Evolutionary conservation across 2,888 invertebrate genomes (phyloP).

Genomic region (Athalia circularis): DNA sequence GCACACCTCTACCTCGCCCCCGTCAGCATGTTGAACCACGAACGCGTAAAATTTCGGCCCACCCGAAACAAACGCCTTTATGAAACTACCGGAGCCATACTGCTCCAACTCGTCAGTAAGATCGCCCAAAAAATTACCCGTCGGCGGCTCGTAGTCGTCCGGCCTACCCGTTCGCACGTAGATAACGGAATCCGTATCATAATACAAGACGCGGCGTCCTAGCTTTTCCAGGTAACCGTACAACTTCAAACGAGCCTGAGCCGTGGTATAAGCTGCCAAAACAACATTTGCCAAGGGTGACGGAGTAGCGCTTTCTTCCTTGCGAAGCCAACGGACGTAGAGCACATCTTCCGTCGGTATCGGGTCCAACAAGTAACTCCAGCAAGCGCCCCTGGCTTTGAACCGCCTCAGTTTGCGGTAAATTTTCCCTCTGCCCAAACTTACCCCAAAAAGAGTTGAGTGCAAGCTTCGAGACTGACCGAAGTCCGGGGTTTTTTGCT

Average conservation of each 20-base stretch:
- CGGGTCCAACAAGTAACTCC: constrained; percentile 49
- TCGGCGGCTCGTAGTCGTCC: constrained; percentile 52
- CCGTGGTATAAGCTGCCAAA: no score
- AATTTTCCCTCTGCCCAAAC: constrained; percentile 48
- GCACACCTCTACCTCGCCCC: constrained; percentile 43
- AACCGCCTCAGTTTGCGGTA: constrained; percentile 34
- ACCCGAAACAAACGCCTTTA: constrained; percentile 63
- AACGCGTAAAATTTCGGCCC: constrained; percentile 68
- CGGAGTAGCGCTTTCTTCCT: no score
- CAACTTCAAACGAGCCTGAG: constrained; percentile 65
- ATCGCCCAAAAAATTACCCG: constrained; percentile 61
- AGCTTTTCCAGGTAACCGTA: constrained; percentile 63
- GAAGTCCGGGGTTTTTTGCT: constrained; percentile 50
- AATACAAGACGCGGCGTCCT: constrained; percentile 62
- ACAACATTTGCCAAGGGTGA: no score
- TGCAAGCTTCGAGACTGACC: constrained; percentile 53
- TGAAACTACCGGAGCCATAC: constrained; percentile 59
- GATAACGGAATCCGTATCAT: constrained; percentile 68
- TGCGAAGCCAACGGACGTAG: constrained; percentile 43
- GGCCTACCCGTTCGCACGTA: constrained; percentile 49
- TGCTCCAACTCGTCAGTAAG: constrained; percentile 47
- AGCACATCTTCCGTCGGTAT: constrained; percentile 52
- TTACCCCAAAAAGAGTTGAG: constrained; percentile 59
- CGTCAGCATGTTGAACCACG: constrained; percentile 50
- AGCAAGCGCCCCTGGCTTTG: constrained; percentile 12